These are phyloP conservation scores for Argyresthia albistria DNA, from an alignment of 2,888 invertebrate species.

Conservation along the genomic window DNA sequence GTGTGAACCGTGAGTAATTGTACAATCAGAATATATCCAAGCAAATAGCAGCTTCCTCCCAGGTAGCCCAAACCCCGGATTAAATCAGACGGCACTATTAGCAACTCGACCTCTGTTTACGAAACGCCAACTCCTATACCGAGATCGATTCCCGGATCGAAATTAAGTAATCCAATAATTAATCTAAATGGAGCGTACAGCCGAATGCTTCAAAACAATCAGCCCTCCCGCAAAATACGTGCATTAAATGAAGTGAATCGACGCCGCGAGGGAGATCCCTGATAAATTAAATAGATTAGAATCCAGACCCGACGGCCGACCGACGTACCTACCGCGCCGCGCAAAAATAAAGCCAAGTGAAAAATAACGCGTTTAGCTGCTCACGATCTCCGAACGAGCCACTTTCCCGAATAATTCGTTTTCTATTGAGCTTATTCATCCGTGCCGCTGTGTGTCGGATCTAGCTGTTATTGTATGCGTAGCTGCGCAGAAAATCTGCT, in stretches of 20 bases:
- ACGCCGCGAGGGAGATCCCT: constrained; percentile 60
- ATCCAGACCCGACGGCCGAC: constrained; percentile 61
- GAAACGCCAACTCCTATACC: too few relatives aligned
- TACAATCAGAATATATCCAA: too few relatives aligned
- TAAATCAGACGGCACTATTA: too few relatives aligned
- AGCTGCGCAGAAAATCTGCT: background rate
- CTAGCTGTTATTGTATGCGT: background rate
- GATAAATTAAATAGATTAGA: constrained; percentile 74
- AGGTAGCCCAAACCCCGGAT: too few relatives aligned
- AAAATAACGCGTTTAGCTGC: constrained; percentile 50
- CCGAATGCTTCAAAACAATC: constrained; percentile 73
- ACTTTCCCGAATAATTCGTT: constrained; percentile 27
- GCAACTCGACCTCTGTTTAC: too few relatives aligned
- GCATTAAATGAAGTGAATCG: constrained; percentile 73
- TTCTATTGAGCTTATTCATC: constrained; percentile 1
- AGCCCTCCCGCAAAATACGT: constrained; percentile 70
- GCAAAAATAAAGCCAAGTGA: constrained; percentile 61
- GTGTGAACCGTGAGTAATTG: too few relatives aligned
- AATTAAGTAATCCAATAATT: constrained; percentile 73
- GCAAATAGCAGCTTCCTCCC: too few relatives aligned
- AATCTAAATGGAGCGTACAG: constrained; percentile 72
- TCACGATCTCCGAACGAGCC: constrained; percentile 32
- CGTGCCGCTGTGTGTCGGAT: background rate
- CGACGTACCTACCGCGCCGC: constrained; percentile 54
- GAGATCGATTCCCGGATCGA: constrained; percentile 13